Evolutionary conservation across 2,797 vertebrate genomes (phyloP), one percentile per base, ranked within the genome.

Genomic region (Semaprochilodus insignis): DNA sequence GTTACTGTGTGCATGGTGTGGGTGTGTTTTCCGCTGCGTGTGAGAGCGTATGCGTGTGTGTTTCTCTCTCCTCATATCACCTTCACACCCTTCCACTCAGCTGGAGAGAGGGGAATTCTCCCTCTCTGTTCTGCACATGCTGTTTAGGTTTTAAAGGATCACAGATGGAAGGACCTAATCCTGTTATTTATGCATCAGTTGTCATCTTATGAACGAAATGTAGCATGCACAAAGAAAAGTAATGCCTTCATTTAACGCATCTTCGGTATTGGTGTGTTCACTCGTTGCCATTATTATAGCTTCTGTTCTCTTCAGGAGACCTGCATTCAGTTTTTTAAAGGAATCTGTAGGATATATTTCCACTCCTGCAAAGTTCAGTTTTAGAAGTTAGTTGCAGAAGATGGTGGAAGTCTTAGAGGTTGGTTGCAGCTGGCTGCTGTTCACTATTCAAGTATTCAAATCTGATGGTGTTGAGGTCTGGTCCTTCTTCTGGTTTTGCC

Each of bases 111-210:
- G 77, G 77, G 84, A 87, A 89, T 91, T 74, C 72, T 89, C 82
- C 27, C 44, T 67, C 34, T 36, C 36, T 52, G 54, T 16, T 52
- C 82, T 84, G 90, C 84, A 88, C 81, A 88, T 80, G 86, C 66
- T 81, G 83, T 88, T 90, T 88, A 88, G 69, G 79, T 51, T 81
- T 75, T 72, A 76, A 75, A 82, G 82, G 81, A 81, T 74, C 83
- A 78, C 67, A 85, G 78, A 87, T 85, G 82, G 78, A 82, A 65
- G 78, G 75, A 76, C 86, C 63, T 89, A 87, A 89, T 90, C 86
- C 83, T 89, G 72, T 86, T 88, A 90, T 80, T 80, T 62, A 62
- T 54, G 71, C 82, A 25, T 70, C 72, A 54, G 14, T 76, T 75
- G n/a, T 66, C 65, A 36, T 63, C 69, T 66, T 25, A 23, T 62